Evolutionary conservation across 64 coral and sea anemone genomes (phyloP).

Genomic region (Montipora capricornis): DNA sequence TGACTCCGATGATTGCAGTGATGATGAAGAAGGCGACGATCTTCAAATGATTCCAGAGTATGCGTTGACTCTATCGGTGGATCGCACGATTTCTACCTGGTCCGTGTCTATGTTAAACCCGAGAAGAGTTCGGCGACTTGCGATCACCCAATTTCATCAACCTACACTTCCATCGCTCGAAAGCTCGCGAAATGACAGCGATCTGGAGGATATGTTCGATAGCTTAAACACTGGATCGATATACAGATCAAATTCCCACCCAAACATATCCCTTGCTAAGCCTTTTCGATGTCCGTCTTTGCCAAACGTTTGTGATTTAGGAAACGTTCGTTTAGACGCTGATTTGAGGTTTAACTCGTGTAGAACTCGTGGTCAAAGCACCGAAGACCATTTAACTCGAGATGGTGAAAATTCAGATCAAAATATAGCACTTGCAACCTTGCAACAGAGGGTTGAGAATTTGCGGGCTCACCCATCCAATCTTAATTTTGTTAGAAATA

Average conservation of each 20-base stretch:
- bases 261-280: constrained; percentile 51
- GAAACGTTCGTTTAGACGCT: constrained; percentile 62
- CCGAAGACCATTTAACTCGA: not conserved
- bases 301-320: constrained; percentile 45
- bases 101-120: constrained; percentile 75
- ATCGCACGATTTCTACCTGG: constrained; percentile 63
- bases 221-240: constrained; percentile 32
- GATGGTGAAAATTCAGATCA: not conserved
- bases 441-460: constrained; percentile 66
- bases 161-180: not conserved
- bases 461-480: constrained; percentile 61
- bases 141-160: constrained; percentile 30
- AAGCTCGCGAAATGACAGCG: constrained; percentile 16
- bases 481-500: constrained; percentile 74
- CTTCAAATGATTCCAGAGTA: constrained; percentile 39
- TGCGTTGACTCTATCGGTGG: constrained; percentile 32
- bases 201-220: constrained; percentile 57
- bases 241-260: constrained; percentile 63
- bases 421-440: not conserved
- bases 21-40: constrained; percentile 57
- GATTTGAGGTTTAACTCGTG: constrained; percentile 30
- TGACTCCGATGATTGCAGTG: constrained; percentile 33
- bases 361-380: constrained; percentile 2
- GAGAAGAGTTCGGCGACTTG: constrained; percentile 60
- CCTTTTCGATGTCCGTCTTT: constrained; percentile 69